Base-by-base conservation (phyloP, 2,797 vertebrate species). In the Liparis tanakae region DNA sequence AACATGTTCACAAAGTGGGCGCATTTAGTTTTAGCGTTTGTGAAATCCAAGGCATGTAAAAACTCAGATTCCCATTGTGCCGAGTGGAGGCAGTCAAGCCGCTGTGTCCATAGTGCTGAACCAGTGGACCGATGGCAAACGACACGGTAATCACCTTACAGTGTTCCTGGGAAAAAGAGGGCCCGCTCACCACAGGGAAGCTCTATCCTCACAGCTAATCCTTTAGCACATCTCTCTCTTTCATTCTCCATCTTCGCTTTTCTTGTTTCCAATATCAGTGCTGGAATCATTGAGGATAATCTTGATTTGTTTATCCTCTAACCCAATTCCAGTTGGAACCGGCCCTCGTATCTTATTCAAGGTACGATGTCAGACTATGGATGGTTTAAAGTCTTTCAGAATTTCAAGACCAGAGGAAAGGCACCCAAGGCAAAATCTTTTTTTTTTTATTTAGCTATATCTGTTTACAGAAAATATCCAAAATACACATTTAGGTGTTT, bases 111-210 rank as follows among this genome's bases (percentile, higher is more conserved):
- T 94, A 94, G 94, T 93, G 91, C 85, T 91, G 76, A 91, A 92
- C 89, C 94, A 94, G 71, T 94, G 93, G 91, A 94, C 69, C 93
- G 92, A 89, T 88, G 80, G 88, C 90, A 93, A 94, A 94, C 87
- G 87, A 92, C 93, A 91, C 89, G 90, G 93, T 95, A 94, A 95
- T 95, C 94, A 95, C 94, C 94, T 95, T 93, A 94, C 93, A 93
- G 93, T 94, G 92, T 93, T 91, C 91, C 91, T 87, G 90, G 89
- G 92, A 86, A 89, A 91, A 71, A 85, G 85, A 88, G 85, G 88
- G 86, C 86, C 83, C 72, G 79, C 78, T 86, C 93, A 62, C 94
- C 75, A 62, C 89, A 67, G 93, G 92, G 90, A 90, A 84, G 84
- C 90, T 89, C 80, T 6, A 25, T 55, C 53, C 91, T 81, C 85